Evolutionary conservation across 2,888 invertebrate species (phyloP).

Genomic region (Saturnia japonica): DNA sequence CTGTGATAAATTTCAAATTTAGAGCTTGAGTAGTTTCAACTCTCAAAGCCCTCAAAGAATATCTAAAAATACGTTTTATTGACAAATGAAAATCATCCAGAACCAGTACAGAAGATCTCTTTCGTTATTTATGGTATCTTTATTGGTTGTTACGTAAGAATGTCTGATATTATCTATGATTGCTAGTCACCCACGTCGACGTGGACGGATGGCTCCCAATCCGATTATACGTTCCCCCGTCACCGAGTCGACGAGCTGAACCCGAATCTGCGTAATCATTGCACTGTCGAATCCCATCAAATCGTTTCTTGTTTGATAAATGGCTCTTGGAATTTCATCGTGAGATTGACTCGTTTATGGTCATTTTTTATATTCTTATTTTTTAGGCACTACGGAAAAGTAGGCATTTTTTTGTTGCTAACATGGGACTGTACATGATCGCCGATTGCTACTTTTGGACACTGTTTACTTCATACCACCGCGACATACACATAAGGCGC

Average conservation of each 20-base stretch:
- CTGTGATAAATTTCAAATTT: too few relatives aligned
- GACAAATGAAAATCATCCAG: neutral
- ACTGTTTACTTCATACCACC: too few relatives aligned
- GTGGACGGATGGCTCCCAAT: conserved; percentile 41
- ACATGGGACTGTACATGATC: too few relatives aligned
- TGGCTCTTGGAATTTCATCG: neutral
- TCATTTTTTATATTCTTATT: neutral
- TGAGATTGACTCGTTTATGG: neutral
- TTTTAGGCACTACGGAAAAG: too few relatives aligned
- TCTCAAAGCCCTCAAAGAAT: too few relatives aligned
- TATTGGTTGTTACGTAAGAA: neutral
- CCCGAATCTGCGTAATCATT: conserved; percentile 48
- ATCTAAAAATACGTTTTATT: neutral
- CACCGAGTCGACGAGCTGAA: conserved; percentile 37
- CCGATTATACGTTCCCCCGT: conserved; percentile 48
- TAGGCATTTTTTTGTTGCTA: too few relatives aligned
- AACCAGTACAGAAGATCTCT: neutral
- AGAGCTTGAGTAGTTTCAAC: too few relatives aligned
- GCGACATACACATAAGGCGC: too few relatives aligned
- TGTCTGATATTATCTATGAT: neutral
- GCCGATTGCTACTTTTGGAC: too few relatives aligned
- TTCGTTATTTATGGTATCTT: neutral
- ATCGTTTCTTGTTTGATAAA: conserved; percentile 10
- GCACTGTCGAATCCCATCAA: conserved; percentile 34
- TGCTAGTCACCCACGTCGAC: conserved; percentile 15